Base-by-base conservation (phyloP, 2,888 invertebrate species). In the Diaperis boleti region DNA sequence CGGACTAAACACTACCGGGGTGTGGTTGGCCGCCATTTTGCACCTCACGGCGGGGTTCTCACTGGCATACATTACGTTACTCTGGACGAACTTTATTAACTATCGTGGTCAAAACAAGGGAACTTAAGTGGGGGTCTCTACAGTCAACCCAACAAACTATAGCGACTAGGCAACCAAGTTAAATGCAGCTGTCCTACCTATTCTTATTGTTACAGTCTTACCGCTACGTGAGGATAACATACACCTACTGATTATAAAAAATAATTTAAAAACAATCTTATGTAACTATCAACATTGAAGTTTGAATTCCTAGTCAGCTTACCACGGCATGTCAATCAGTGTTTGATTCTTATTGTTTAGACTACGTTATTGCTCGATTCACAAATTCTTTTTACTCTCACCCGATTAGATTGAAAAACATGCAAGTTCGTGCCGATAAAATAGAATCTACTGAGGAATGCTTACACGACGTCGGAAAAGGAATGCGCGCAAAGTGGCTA, bases 251-350 rank as follows among this genome's bases (percentile, higher is more conserved):
- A 72, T 72, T 70, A 74, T 74, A 75, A 75, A 74, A 74, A 75
- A 74, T 74, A 75, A 73, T 74, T 71, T 73, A 70, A 75, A 56
- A 74, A 71, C 71, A 73, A 73, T 59, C 72, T 74, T 74, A 72
- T 42, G 67, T 68, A 69, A 69, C 73, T 75, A 74, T 70, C 67
- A 72, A 72, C 71, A 71, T 72, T 67, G 41, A 64, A 42, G 59
- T 50, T 44, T 49, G 49, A 50, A 49, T n/a, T n/a, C n/a, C n/a
- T n/a, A 47, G 29, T 49, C 41, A 49, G 49, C 41, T 49, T 45
- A 45, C 35, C 45, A 44, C 17, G 29, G 56, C 56, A 45, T 45
- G 44, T 44, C 45, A 56, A 56, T 56, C 62, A 62, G 33, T 64
- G 55, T 69, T 66, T 69, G 66, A 68, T 64, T 62, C 62, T 64